Conservation (phyloP, 2,888 invertebrate species). For the Aromia moschata region DNA sequence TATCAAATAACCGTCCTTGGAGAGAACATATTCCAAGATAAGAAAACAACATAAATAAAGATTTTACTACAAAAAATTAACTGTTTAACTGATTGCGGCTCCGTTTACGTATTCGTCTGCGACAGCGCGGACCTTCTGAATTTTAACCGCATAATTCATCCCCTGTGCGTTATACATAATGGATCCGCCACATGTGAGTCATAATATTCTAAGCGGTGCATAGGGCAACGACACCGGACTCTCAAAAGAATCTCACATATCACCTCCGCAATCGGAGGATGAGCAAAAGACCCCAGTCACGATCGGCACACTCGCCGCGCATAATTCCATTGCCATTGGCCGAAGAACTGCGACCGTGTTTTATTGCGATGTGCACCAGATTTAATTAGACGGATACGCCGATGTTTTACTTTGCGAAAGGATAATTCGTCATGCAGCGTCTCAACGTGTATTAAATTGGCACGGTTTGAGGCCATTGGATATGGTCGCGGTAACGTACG, state of each 20-base stretch:
- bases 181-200: conserved; percentile 15
- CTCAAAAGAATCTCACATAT: conserved; percentile 36
- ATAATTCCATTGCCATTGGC: conserved; percentile 51
- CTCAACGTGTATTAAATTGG: no score
- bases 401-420: no score
- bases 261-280: conserved; percentile 49
- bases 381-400: conserved; percentile 15
- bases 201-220: conserved; percentile 9
- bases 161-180: conserved; percentile 4
- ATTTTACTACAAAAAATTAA: not conserved
- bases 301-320: conserved; percentile 51
- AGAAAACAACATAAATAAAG: not conserved
- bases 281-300: conserved; percentile 45
- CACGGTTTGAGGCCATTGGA: no score
- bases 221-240: conserved; percentile 31
- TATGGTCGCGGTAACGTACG: no score
- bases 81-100: no score
- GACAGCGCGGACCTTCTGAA: no score
- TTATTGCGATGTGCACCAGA: conserved; percentile 8
- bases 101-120: no score
- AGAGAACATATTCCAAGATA: not conserved
- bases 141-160: conserved; percentile 7
- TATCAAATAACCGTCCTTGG: no score
- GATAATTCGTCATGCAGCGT: no score
- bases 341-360: conserved; percentile 2